phyloP scores from a whole-genome alignment of 2,797 vertebrate genomes.

The Sebastolobus altivelis region DNA sequence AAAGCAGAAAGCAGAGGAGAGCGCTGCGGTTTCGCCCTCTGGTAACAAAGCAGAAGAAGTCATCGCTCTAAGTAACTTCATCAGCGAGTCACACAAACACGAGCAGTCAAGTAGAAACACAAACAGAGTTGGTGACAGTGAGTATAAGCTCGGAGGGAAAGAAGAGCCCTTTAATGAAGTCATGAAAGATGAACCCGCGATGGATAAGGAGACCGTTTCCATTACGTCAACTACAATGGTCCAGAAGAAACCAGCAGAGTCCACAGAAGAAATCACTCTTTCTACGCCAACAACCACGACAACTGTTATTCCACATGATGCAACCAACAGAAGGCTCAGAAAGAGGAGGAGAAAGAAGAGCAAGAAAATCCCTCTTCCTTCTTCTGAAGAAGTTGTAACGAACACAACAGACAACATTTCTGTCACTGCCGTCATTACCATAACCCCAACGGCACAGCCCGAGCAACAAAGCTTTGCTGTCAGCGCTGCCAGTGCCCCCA shows the following conservation, averaged over 20 bases:
- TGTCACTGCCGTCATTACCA: constrained; percentile 29
- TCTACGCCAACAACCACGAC: constrained; percentile 6
- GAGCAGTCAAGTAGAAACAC: constrained; percentile 39
- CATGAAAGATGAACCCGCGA: constrained; percentile 82
- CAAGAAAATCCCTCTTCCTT: constrained; percentile 31
- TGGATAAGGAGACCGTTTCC: constrained; percentile 52
- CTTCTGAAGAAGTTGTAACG: constrained; percentile 7
- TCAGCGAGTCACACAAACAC: constrained; percentile 48
- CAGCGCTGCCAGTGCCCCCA: constrained; percentile 40
- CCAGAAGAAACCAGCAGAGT: constrained; percentile 45
- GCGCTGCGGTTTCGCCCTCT: constrained; percentile 50
- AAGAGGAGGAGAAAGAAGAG: constrained; percentile 60
- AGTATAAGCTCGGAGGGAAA: constrained; percentile 60
- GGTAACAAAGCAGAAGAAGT: constrained; percentile 64
- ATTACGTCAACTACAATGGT: neutral
- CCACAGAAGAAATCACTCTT: constrained; percentile 11
- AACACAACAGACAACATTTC: constrained; percentile 31
- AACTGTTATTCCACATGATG: constrained; percentile 10
- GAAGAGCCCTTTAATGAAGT: constrained; percentile 80
- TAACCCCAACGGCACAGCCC: constrained; percentile 16
- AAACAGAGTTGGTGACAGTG: constrained; percentile 43
- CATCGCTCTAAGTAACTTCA: constrained; percentile 26
- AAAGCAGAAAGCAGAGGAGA: constrained; percentile 76
- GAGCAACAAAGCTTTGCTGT: constrained; percentile 44
- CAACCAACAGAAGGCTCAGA: constrained; percentile 40